Conservation (phyloP, 2,888 invertebrate species). For the Lydus trimaculatus region DNA sequence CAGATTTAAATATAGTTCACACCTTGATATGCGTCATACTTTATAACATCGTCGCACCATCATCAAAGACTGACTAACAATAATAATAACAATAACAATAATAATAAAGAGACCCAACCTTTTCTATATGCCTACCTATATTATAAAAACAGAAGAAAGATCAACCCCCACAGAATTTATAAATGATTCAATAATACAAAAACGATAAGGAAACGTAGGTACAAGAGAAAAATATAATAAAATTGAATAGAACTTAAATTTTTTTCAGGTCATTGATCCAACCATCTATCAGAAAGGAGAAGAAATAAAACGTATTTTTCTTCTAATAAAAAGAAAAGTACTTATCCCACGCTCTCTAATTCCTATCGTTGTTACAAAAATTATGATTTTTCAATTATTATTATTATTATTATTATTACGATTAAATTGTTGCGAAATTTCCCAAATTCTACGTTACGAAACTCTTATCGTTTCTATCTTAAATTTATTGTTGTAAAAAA, state of each 20-base stretch:
- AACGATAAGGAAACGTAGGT: background rate
- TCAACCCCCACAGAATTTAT: background rate
- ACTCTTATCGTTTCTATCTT: background rate
- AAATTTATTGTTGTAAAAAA: background rate
- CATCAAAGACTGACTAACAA: slow-evolving; percentile 6
- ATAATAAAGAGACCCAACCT: slow-evolving; percentile 1
- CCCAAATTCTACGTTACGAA: background rate
- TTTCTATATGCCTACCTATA: too few relatives aligned
- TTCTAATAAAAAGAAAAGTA: background rate
- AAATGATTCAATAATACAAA: background rate
- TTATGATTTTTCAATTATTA: background rate
- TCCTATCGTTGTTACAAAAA: background rate
- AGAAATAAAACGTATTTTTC: background rate
- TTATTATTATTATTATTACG: too few relatives aligned
- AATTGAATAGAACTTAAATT: background rate
- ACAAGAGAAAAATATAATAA: background rate
- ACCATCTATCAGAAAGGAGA: background rate
- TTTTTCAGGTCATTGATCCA: background rate
- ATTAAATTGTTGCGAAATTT: background rate
- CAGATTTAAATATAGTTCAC: slow-evolving; percentile 8
- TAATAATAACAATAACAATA: background rate
- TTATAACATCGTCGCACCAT: background rate
- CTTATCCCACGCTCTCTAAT: background rate
- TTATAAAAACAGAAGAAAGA: background rate
- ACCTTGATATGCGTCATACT: slow-evolving; percentile 12